These are phyloP conservation scores for Tokudaia muenninki DNA, from an alignment of 2,797 vertebrate genomes.

Conservation along the genomic window DNA sequence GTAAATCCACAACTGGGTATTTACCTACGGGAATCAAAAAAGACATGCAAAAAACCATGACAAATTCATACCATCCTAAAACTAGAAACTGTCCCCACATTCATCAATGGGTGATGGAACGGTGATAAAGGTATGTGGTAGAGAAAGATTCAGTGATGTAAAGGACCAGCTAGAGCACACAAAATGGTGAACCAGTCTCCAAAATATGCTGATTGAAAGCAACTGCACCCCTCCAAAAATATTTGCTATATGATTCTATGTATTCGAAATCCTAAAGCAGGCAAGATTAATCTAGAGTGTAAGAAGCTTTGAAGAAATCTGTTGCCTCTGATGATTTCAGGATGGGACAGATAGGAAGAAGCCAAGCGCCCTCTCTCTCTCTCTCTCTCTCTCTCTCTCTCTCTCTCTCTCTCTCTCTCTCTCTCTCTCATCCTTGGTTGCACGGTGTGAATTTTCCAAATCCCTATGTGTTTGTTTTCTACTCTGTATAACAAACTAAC, in stretches of 20 bases:
- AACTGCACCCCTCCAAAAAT: neutral
- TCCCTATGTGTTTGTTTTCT: neutral
- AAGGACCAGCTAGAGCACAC: neutral
- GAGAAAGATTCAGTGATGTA: neutral
- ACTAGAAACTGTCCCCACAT: neutral
- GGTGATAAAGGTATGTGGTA: neutral
- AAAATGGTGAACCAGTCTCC: neutral
- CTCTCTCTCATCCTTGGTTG: neutral
- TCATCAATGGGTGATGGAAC: neutral
- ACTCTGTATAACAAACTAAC: neutral
- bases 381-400: neutral
- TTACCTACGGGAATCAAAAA: neutral
- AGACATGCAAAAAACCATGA: neutral
- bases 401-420: neutral
- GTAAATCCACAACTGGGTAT: neutral
- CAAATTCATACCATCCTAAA: neutral
- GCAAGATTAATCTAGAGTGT: neutral
- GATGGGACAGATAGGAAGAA: neutral
- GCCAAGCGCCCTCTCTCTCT: neutral
- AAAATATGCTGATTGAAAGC: neutral
- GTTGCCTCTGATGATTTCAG: neutral
- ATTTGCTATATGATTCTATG: neutral
- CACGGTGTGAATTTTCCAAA: neutral
- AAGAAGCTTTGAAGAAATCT: neutral
- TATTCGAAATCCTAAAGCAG: neutral